Evolutionary conservation across 2,113 vertebrate species (phyloP).

Genomic region (Heterocephalus glaber): DNA sequence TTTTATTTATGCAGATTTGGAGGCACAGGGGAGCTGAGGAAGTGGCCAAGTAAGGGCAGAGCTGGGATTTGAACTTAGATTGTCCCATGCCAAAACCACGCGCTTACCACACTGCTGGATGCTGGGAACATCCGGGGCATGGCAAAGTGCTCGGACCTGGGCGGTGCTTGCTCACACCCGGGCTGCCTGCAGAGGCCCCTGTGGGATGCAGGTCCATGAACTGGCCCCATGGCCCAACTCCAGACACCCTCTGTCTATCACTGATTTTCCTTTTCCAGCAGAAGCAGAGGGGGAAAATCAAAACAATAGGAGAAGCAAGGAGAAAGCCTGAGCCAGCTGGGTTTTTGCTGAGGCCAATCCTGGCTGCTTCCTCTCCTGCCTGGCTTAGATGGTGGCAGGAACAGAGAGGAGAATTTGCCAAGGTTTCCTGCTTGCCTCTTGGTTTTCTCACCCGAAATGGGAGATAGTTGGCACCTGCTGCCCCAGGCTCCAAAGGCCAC

Average conservation of each 20-base stretch:
- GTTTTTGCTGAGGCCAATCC: neutral
- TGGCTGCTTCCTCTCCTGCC: neutral
- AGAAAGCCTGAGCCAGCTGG: slow-evolving; percentile 21
- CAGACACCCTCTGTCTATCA: neutral
- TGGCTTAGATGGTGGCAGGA: neutral
- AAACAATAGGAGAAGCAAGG: slow-evolving; percentile 20
- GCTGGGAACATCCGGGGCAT: neutral
- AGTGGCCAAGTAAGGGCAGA: neutral
- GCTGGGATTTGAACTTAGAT: neutral
- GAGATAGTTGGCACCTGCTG: neutral
- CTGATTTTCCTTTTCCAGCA: slow-evolving; percentile 46
- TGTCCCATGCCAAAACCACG: neutral
- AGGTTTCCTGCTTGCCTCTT: neutral
- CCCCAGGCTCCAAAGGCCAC: neutral
- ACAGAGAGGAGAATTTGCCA: neutral
- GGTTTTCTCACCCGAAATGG: neutral
- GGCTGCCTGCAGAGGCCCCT: neutral
- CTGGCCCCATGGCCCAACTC: neutral
- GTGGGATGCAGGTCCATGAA: neutral
- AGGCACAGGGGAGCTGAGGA: neutral
- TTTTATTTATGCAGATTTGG: neutral
- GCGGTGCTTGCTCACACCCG: rapidly evolving
- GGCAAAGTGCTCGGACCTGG: neutral
- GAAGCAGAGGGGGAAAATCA: neutral
- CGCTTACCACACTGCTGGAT: neutral